These are phyloP conservation scores for Cantharis nigra DNA, from an alignment of 2,888 invertebrate genomes.

Conservation along the genomic window DNA sequence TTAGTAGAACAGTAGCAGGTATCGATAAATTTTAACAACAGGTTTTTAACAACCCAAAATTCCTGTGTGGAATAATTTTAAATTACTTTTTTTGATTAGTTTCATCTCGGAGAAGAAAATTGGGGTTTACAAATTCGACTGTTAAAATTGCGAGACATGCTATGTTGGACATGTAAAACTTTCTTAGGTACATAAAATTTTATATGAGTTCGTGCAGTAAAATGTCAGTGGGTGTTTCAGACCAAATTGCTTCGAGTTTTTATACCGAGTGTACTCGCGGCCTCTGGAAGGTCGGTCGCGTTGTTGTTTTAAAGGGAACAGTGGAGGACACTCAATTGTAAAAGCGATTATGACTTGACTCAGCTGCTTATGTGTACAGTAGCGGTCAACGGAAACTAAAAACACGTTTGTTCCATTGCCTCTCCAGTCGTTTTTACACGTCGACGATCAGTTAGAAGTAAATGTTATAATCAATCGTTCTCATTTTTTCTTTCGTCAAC, in stretches of 20 bases:
- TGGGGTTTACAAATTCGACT: neutral
- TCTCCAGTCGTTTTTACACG: constrained; percentile 21
- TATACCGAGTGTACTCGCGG: constrained; percentile 49
- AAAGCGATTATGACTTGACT: constrained; percentile 39
- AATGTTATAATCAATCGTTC: constrained; percentile 22
- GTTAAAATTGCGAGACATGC: neutral
- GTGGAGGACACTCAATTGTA: constrained; percentile 36
- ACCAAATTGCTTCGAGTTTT: constrained; percentile 36
- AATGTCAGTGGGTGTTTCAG: constrained; percentile 32
- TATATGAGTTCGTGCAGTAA: constrained; percentile 27
- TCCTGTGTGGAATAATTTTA: neutral
- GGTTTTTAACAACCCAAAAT: constrained; percentile 9
- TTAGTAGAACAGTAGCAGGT: constrained; percentile 2
- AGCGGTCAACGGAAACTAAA: constrained; percentile 40
- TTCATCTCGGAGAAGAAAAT: neutral
- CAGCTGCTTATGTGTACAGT: constrained; percentile 39
- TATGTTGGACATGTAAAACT: neutral
- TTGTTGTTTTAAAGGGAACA: constrained; percentile 39
- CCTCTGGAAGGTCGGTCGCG: constrained; percentile 53
- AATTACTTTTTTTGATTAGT: neutral
- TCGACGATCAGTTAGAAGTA: constrained; percentile 25
- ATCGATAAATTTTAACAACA: constrained; percentile 4
- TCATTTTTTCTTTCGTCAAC: neutral
- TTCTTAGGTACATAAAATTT: constrained; percentile 14
- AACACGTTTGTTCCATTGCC: constrained; percentile 37